phyloP scores from a whole-genome alignment of 2,797 vertebrate genomes.

The Megalops cyprinoides region DNA sequence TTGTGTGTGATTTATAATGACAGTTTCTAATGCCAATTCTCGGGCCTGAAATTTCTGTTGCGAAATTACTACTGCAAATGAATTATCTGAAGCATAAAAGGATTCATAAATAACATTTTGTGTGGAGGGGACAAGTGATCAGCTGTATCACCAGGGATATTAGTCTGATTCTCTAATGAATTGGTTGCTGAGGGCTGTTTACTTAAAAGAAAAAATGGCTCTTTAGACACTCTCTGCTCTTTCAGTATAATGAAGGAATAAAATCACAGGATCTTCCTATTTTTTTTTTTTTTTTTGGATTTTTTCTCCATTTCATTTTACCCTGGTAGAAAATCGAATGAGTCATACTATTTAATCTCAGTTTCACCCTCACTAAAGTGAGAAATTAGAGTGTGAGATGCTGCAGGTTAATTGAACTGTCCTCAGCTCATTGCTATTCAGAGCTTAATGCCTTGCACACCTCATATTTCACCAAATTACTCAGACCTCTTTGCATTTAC shows the following conservation, averaged over 20 bases:
- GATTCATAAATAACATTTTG: background rate
- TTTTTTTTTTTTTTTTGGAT: background rate
- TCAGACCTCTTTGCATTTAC: background rate
- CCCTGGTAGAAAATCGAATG: background rate
- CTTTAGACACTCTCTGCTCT: background rate
- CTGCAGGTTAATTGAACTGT: background rate
- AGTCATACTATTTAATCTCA: background rate
- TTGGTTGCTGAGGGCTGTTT: background rate
- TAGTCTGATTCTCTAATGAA: background rate
- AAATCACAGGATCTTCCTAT: constrained; percentile 17
- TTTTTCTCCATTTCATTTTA: background rate
- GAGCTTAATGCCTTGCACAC: too few species aligned
- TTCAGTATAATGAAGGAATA: background rate
- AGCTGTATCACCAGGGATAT: background rate
- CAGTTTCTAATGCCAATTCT: too few species aligned
- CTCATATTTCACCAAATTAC: too few species aligned
- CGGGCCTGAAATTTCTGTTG: too few species aligned
- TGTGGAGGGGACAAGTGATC: background rate
- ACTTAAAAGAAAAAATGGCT: background rate
- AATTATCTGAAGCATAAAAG: too few species aligned
- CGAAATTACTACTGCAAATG: too few species aligned
- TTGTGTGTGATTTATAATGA: too few species aligned
- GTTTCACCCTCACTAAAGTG: background rate
- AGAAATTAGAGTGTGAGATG: background rate
- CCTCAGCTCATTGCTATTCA: too few species aligned